Evolutionary conservation across 1,140 invertebrate genomes (phyloP).

Genomic region (Lucilia sericata): DNA sequence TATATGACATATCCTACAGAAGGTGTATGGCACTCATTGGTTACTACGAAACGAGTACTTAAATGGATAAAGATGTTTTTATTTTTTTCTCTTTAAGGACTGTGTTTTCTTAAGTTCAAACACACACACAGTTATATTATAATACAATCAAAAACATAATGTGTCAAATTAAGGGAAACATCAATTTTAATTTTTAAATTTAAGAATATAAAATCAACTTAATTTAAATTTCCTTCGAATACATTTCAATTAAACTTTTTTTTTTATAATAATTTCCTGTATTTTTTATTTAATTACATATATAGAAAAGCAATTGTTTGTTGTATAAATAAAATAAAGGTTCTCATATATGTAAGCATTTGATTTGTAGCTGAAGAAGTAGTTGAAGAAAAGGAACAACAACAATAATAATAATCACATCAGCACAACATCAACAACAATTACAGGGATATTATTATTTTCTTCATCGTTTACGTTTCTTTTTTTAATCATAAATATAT

Average conservation of each 20-base stretch:
- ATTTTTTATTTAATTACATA: neutral
- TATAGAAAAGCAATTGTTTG: neutral
- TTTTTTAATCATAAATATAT: neutral
- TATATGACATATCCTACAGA: neutral
- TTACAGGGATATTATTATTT: neutral
- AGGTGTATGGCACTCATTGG: neutral
- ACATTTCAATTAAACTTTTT: constrained; percentile 1
- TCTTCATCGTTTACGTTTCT: neutral
- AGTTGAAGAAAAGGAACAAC: no score
- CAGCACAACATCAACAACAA: neutral
- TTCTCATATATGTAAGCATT: no score
- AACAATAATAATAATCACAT: neutral
- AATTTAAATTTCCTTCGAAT: neutral
- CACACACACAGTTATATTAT: neutral
- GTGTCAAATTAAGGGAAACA: constrained; percentile 31
- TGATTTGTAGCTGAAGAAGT: neutral
- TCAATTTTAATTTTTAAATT: constrained; percentile 20
- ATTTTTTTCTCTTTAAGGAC: no score
- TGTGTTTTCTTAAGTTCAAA: no score
- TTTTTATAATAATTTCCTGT: neutral
- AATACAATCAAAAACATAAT: constrained; percentile 29
- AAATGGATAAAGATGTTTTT: no score
- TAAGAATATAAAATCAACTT: neutral
- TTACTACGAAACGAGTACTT: no score
- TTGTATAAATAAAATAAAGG: no score